phyloP scores from a whole-genome alignment of 1,140 invertebrate species.

The Delia radicum region DNA sequence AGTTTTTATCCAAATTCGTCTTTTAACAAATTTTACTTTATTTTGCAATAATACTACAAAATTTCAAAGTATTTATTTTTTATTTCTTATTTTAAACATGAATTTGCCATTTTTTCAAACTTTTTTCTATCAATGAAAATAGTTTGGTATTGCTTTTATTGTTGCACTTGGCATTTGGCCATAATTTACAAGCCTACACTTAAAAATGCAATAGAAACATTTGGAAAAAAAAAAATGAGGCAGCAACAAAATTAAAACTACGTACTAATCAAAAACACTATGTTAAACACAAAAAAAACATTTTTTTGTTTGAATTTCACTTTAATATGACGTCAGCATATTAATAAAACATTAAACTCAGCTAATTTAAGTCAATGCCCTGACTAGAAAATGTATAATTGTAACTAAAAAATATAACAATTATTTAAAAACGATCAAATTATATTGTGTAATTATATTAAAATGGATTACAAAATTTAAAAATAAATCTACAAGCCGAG shows the following conservation, averaged over 20 bases:
- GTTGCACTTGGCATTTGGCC: slow-evolving; percentile 21
- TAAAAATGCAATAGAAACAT: neutral
- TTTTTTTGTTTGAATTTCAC: slow-evolving; percentile 5
- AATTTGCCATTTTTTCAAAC: neutral
- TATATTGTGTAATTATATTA: too few species aligned
- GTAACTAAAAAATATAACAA: neutral
- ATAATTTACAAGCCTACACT: slow-evolving; percentile 9
- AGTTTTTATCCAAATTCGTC: too few species aligned
- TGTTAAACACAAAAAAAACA: neutral
- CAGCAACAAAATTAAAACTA: neutral
- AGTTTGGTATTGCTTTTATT: neutral
- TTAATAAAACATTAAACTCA: neutral
- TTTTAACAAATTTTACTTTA: too few species aligned
- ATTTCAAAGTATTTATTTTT: slow-evolving; percentile 31
- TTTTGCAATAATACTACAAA: too few species aligned
- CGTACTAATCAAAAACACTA: neutral
- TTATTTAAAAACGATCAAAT: too few species aligned
- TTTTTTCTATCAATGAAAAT: slow-evolving; percentile 7
- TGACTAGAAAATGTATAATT: neutral
- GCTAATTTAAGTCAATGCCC: slow-evolving; percentile 12
- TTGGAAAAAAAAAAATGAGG: neutral
- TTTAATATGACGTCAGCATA: slow-evolving; percentile 7
- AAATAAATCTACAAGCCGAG: too few species aligned
- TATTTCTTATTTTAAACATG: neutral
- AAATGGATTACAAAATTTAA: too few species aligned